phyloP scores from a whole-genome alignment of 2,797 vertebrate species.

The Hemibagrus guttatus region DNA sequence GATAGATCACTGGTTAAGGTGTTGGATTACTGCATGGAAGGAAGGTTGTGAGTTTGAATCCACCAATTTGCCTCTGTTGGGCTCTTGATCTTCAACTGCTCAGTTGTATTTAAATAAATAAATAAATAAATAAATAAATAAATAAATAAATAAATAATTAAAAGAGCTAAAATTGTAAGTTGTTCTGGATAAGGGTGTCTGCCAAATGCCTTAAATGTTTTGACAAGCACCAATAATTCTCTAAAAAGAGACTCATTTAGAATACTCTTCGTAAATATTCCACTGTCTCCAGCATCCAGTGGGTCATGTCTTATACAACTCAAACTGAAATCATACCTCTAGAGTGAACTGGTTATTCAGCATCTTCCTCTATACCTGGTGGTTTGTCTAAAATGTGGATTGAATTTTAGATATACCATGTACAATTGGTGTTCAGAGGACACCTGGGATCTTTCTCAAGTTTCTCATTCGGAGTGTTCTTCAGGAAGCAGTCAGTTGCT shows the following conservation, averaged over 20 bases:
- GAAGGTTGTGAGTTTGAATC: too few relatives aligned
- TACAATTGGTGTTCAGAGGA: conserved; percentile 4
- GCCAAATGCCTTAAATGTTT: not conserved
- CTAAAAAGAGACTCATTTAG: not conserved
- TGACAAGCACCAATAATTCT: not conserved
- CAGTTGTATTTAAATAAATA: too few relatives aligned
- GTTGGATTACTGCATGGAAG: too few relatives aligned
- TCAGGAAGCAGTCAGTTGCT: not conserved
- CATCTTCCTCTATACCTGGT: not conserved
- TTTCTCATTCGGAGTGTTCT: too few relatives aligned
- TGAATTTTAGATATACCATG: conserved; percentile 1
- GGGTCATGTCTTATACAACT: not conserved
- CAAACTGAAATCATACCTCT: not conserved
- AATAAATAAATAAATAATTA: too few relatives aligned
- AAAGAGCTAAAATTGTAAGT: too few relatives aligned
- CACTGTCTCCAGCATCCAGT: not conserved
- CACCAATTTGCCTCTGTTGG: too few relatives aligned
- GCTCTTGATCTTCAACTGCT: too few relatives aligned
- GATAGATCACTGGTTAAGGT: too few relatives aligned
- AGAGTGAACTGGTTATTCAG: not conserved
- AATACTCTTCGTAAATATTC: too few relatives aligned
- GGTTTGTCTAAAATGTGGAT: not conserved
- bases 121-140: too few relatives aligned
- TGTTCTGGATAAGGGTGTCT: too few relatives aligned
- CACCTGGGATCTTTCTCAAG: not conserved